phyloP scores from a whole-genome alignment of 1,140 invertebrate species.

The Camponotus floridanus region DNA sequence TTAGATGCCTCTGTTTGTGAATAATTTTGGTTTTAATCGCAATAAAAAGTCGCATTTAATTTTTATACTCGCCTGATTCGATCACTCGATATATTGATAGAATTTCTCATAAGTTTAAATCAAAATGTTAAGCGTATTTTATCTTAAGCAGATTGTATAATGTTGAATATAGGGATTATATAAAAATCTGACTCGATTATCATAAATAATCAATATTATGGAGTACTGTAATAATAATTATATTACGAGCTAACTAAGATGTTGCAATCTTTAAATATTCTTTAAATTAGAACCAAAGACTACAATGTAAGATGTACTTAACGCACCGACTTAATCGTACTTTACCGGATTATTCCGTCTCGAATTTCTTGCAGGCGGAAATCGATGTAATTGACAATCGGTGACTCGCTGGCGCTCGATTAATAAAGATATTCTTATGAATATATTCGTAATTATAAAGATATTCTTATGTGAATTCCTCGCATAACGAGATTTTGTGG shows the following conservation, averaged over 20 bases:
- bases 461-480: slow-evolving; percentile 65
- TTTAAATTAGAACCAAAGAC: background rate
- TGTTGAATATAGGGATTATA: background rate
- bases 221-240: background rate
- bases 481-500: slow-evolving; percentile 68
- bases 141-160: background rate
- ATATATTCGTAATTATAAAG: slow-evolving; percentile 70
- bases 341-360: slow-evolving; percentile 1
- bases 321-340: background rate
- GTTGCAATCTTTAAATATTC: background rate
- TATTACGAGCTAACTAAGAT: background rate
- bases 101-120: background rate
- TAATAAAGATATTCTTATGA: too few species aligned
- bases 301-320: background rate
- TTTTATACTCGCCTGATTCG: background rate
- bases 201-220: background rate
- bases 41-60: slow-evolving; percentile 16
- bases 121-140: background rate
- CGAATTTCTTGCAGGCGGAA: slow-evolving; percentile 6
- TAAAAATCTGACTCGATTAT: background rate
- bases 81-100: background rate
- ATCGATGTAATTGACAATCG: slow-evolving; percentile 6
- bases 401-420: background rate
- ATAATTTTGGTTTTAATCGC: slow-evolving; percentile 20
- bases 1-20: background rate